Conservation (phyloP, 2,797 vertebrate genomes). For the Sorex maritimensis region DNA sequence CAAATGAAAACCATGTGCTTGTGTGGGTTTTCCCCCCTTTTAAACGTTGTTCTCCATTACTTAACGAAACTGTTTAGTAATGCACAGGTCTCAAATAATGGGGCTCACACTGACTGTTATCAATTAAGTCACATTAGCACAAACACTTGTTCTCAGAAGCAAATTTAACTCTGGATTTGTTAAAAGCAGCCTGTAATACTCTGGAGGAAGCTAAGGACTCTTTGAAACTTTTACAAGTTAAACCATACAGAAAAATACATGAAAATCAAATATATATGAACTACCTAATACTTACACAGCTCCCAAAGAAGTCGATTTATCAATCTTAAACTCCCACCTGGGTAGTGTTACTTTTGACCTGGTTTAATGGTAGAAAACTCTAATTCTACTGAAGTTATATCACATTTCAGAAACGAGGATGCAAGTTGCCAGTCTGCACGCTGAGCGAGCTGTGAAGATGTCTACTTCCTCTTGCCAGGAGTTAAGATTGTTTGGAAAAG, state of each 20-base stretch:
- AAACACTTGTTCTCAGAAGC: slow-evolving; percentile 77
- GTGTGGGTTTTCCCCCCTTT: slow-evolving; percentile 75
- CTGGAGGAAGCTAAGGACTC: slow-evolving; percentile 36
- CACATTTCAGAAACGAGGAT: slow-evolving; percentile 9
- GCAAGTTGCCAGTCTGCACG: slow-evolving; percentile 17
- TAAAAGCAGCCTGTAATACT: slow-evolving; percentile 60
- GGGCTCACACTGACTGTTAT: slow-evolving; percentile 72
- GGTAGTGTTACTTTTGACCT: slow-evolving; percentile 27
- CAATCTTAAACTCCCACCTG: background rate
- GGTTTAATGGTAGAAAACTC: slow-evolving; percentile 48
- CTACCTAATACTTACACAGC: background rate
- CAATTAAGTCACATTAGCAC: slow-evolving; percentile 80
- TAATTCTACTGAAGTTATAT: slow-evolving; percentile 40
- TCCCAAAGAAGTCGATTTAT: slow-evolving; percentile 47
- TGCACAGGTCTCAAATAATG: slow-evolving; percentile 70
- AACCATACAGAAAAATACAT: slow-evolving; percentile 17
- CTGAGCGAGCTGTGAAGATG: background rate
- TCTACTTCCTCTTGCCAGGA: background rate
- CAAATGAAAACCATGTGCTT: slow-evolving; percentile 90
- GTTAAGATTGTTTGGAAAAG: slow-evolving; percentile 45
- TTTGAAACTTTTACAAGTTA: slow-evolving; percentile 63
- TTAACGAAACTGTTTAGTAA: slow-evolving; percentile 81
- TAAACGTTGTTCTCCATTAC: slow-evolving; percentile 79
- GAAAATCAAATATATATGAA: slow-evolving; percentile 61
- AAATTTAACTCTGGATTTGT: slow-evolving; percentile 65